Conservation (phyloP, 2,888 invertebrate species). For the Stictocephala bisonia region DNA sequence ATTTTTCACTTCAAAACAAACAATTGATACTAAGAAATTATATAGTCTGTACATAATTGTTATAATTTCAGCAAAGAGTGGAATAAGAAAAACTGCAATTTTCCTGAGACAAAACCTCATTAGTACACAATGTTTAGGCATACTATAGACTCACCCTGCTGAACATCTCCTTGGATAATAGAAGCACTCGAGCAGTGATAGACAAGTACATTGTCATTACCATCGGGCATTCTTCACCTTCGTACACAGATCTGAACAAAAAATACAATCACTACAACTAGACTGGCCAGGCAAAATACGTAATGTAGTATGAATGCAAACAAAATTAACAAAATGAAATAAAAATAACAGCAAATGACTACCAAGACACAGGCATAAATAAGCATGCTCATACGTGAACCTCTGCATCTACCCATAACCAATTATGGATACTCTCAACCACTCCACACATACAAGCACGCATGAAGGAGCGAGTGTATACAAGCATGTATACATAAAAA, state of each 20-base stretch:
- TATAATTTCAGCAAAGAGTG: neutral
- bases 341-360: too few relatives aligned
- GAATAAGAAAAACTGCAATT: neutral
- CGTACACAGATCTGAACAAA: constrained; percentile 72
- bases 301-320: neutral
- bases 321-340: too few relatives aligned
- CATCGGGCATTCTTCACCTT: constrained; percentile 76
- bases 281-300: neutral
- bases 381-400: too few relatives aligned
- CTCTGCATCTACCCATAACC: too few relatives aligned
- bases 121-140: neutral
- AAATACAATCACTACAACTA: too few relatives aligned
- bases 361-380: too few relatives aligned
- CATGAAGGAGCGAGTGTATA: too few relatives aligned
- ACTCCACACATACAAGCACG: too few relatives aligned
- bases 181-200: constrained; percentile 80
- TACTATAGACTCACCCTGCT: constrained; percentile 61
- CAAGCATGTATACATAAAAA: too few relatives aligned
- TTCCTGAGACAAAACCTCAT: neutral
- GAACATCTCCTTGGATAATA: constrained; percentile 69
- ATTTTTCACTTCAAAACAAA: too few relatives aligned
- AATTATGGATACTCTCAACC: too few relatives aligned
- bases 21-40: too few relatives aligned
- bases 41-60: neutral
- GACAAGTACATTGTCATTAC: constrained; percentile 83